Base-by-base conservation (phyloP, 1,140 invertebrate species). In the Orius laevigatus region DNA sequence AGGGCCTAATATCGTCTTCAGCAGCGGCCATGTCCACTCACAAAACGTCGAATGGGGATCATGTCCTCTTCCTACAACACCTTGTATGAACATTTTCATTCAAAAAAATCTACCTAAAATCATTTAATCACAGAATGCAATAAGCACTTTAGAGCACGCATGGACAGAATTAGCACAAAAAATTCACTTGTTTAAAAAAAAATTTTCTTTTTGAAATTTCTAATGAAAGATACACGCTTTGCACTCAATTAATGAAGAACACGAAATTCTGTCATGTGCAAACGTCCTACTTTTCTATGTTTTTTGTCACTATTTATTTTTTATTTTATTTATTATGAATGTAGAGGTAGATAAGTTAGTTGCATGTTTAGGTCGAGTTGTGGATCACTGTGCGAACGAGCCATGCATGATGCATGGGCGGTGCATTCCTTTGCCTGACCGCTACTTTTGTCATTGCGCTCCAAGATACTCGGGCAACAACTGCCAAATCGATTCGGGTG, bases 361-460 rank as follows among this genome's bases (percentile, higher is more conserved):
- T 42, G 50, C 50, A 52, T 52, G 50, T 52, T 48, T 33, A 59
- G 57, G 57, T 53, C 46, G 33, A 15, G 32, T 70, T 16, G 70
- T 72, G 50, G 80, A 85, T 64, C 73, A 74, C 57, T 90, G 85
- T 61, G 66, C 74, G 53, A 73, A 76, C 59, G 79, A 84, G 57
- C 83, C 84, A 6, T 90, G 85, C 64, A 76, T 84, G 74, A 71
- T 73, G 55, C 79, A 79, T 60, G 84, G 84, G 48, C 75, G 72
- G 48, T 88, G 84, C 63, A 74, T 82, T 41, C 78, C 79, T 20
- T 68, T 71, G 59, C 67, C 71, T 52, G 79, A 83, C 60, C 72
- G 76, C 50, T 87, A 85, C 64, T 75, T 78, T 55, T 88, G 85
- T 63, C 73, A 76, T 56, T 89, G 84, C 68, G 70, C 74, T 39